Base-by-base conservation (phyloP, 2,797 vertebrate genomes). In the Clamator glandarius region DNA sequence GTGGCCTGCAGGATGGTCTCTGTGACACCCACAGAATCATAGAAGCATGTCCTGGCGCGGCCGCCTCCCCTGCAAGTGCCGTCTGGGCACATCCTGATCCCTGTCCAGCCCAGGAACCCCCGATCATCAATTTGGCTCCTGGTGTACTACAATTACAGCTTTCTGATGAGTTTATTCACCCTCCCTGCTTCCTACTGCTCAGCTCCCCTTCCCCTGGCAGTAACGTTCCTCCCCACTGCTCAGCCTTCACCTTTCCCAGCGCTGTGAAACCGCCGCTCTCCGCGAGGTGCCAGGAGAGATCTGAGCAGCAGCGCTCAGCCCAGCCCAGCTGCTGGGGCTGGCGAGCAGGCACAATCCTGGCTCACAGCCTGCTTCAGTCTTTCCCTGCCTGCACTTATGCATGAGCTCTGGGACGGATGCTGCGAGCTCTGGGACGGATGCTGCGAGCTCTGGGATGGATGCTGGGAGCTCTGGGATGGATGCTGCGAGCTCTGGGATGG, bases 271-370 rank as follows among this genome's bases (percentile, higher is more conserved):
- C 90, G 23, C 85, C 29, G 17, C 90, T 95, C 79, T 90, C 96
- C 94, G 62, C 96, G 88, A 95, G 94, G 96, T 95, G 96, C 96
- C 96, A 96, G 96, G 90, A 91, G 93, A 94, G 96, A 13, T 90
- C 94, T 54, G 61, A 64, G 88, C 94, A 92, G 59, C 1, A 25
- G 26, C 41, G 67, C 63, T 29, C 66, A 84, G 80, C 75, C 18
- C 33, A 26, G 66, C 80, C 42, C 51, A 16, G 84, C 35, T 21
- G 41, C 78, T 9, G 87, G 8, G 5, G 69, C 59, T 57, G 84
- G 21, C 0, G n/a, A 55, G 44, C 16, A 6, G 58, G 52, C n/a
- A 44, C 48, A 25, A 17, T 14, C 50, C 50, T 51, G 19, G 54
- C 54, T 57, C 54, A n/a, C 31, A 57, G 54, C 31, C 52, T 25